phyloP scores from a whole-genome alignment of 2,113 vertebrate species.

The Cromileptes altivelis region DNA sequence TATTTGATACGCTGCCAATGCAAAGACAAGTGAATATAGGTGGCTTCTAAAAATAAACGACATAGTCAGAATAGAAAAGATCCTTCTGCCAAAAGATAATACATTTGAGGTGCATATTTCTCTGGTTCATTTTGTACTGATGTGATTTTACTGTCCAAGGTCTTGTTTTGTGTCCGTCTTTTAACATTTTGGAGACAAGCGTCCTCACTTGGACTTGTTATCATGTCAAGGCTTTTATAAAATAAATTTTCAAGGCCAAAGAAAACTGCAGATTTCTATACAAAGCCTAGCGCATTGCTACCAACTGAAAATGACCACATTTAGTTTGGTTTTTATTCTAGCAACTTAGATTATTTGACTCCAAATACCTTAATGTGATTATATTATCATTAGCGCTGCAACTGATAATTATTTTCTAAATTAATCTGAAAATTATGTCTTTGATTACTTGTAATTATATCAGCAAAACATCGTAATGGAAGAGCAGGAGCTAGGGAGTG shows the following conservation, averaged over 20 bases:
- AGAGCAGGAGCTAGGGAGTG: neutral
- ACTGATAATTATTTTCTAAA: neutral
- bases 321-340: neutral
- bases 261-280: neutral
- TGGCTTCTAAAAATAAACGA: neutral
- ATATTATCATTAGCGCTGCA: neutral
- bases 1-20: constrained; percentile 23
- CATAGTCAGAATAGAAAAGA: neutral
- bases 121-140: neutral
- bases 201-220: too few relatives aligned
- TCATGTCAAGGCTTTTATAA: neutral
- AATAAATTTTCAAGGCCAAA: neutral
- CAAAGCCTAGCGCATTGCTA: too few relatives aligned
- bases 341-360: neutral
- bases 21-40: neutral
- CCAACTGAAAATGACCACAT: too few relatives aligned
- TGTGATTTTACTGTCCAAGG: neutral
- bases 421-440: neutral
- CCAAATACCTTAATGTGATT: neutral
- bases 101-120: neutral
- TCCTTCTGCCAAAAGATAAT: neutral
- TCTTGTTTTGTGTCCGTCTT: too few relatives aligned
- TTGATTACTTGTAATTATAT: neutral
- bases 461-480: neutral
- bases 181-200: neutral